Evolutionary conservation across 2,113 vertebrate species (phyloP).

Genomic region (Dipodomys stephensi): DNA sequence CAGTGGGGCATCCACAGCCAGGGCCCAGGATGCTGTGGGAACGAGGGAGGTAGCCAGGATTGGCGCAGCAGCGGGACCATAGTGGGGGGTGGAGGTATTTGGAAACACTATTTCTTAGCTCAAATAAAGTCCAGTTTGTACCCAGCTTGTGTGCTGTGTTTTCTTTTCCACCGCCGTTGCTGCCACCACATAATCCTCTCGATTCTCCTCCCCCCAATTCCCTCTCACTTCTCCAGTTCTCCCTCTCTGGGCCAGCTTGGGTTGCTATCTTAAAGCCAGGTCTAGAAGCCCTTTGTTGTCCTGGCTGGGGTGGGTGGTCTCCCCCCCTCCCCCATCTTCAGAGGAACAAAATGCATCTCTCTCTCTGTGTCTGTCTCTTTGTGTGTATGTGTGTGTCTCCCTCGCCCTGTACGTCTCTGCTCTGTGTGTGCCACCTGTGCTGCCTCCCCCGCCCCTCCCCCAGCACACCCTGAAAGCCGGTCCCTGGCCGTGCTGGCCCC

Average conservation of each 20-base stretch:
- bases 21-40: background rate
- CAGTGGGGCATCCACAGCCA: background rate
- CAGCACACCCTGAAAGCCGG: conserved; percentile 92
- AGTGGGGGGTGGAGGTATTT: conserved; percentile 50
- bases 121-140: conserved; percentile 90
- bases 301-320: conserved; percentile 53
- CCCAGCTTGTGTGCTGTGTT: conserved; percentile 88
- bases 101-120: conserved; percentile 85
- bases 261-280: conserved; percentile 45
- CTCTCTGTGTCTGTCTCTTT: conserved; percentile 78
- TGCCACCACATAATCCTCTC: background rate
- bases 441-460: conserved; percentile 28
- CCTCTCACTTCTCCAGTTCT: background rate
- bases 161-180: conserved; percentile 73
- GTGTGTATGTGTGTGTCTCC: conserved; percentile 60
- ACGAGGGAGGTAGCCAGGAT: background rate
- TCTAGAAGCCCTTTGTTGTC: conserved; percentile 34
- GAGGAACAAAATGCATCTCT: conserved; percentile 79
- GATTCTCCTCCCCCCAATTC: background rate
- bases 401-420: conserved; percentile 55
- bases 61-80: background rate
- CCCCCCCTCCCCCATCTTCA: conserved; percentile 25
- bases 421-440: conserved; percentile 63
- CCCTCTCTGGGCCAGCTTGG: conserved; percentile 20
- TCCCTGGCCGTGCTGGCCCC: conserved; percentile 93